Base-by-base conservation (phyloP, 37 sponge, comb jelly and placozoan species). In the Beroe ovata region DNA sequence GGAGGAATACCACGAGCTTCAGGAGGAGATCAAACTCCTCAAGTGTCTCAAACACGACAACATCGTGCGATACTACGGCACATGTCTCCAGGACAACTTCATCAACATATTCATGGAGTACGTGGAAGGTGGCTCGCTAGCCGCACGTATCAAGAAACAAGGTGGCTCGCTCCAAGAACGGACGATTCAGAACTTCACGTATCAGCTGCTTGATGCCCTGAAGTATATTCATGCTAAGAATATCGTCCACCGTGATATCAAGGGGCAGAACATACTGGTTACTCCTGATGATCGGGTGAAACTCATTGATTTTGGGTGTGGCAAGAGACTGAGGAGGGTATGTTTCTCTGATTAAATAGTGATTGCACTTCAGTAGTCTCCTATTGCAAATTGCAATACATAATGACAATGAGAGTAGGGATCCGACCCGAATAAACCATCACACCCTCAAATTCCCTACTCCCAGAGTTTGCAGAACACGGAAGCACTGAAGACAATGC, bases 41-140 rank as follows among this genome's bases (percentile, higher is more conserved):
- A 77, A 77, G 84, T 77, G 84, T 40, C 84, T 77, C 28, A 77
- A 77, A 25, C 84, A 77, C 54, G 84, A 39, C 42, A 77, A 77
- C 47, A 77, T 77, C 1, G 33, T 77, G 19, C 84, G 84, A 54
- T 77, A 77, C 28, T 77, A 77, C 84, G 84, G 84, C 84, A 77
- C 84, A 14, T 77, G 84, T 41, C 38, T 77, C 35, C 54, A 39
- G 42, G 84, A 77, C 42, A 77, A 77, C 54, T 42, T 20, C 23
- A 35, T 77, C 47, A 77, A 42, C 84, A 77, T 77, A 1, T 77
- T 77, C 84, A 77, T 77, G 84, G 84, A 77, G 54, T 77, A 77
- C 21, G 38, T 77, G 28, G 84, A 77, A 8, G 84, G 84, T 3
- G 84, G 84, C 8, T 77, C 84, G n/a, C 84, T 77, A 1, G 42